Base-by-base conservation (phyloP, 2,113 vertebrate species). In the Rhombomys opimus region DNA sequence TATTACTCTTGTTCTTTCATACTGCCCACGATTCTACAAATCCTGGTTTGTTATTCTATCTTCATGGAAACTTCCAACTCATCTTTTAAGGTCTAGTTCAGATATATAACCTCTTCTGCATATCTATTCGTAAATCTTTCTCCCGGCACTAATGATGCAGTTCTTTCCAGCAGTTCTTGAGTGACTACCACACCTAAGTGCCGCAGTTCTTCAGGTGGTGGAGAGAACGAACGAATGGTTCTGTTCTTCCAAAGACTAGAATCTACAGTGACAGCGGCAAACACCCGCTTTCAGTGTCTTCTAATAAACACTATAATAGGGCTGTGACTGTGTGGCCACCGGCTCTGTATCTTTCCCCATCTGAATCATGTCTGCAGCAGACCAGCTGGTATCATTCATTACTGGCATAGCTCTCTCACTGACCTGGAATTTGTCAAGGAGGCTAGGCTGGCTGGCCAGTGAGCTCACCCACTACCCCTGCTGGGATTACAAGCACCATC, bases 41-140 rank as follows among this genome's bases (percentile, higher is more conserved):
- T 80, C 23, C 3, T 78, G 22, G 94, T 87, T 27, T 89, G 89
- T 57, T 77, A 38, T 46, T 93, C 84, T 85, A 35, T 88, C 20
- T 32, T 91, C 67, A 32, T 41, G n/a, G 78, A 84, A 96, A 77
- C 84, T 89, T 82, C 72, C 17, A 86, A 52, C 14, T 91, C 20
- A 80, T 63, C 30, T 68, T 91, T 87, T 85, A 88, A 86, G 57
- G 91, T 95, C 17, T 30, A 65, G 22, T 50, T 88, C 72, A 90
- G 23, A n/a, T 81, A n/a, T 81, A 25, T 92, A 84, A 63, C 41
- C 30, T 50, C 76, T 90, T 18, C 38, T 73, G n/a, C 6, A 67
- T 72, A 92, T 72, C 41, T 18, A 77, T 46, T 2, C 52, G n/a
- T 63, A 41, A 85, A 41, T 70, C 15, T 57, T 70, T 38, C 38